These are phyloP conservation scores for Clytia hemisphaerica DNA, from an alignment of 30 jellyfish, hydroid and myxozoan species.

Conservation along the genomic window DNA sequence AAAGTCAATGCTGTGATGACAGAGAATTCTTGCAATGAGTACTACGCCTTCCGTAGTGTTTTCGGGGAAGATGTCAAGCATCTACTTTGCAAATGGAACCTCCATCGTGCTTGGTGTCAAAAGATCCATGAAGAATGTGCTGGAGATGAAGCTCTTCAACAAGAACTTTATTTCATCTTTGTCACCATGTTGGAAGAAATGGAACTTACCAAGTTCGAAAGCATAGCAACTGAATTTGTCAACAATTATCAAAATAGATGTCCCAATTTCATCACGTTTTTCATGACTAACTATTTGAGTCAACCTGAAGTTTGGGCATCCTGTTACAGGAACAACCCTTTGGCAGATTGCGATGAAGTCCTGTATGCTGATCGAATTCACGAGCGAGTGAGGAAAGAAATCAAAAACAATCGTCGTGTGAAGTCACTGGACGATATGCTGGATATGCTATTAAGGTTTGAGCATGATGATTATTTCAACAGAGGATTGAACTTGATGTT, in stretches of 20 bases:
- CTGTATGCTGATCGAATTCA: constrained; percentile 36
- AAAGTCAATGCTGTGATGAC: constrained; percentile 43
- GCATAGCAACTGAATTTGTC: constrained; percentile 28
- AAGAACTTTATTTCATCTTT: constrained; percentile 26
- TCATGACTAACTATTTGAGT: constrained; percentile 31
- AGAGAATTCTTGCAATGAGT: constrained; percentile 35
- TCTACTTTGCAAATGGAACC: constrained; percentile 46
- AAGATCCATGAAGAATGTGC: constrained; percentile 33
- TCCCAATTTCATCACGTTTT: constrained; percentile 27
- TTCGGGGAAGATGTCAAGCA: constrained; percentile 39
- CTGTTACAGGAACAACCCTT: constrained; percentile 41
- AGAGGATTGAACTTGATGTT: constrained; percentile 31
- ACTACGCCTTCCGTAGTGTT: constrained; percentile 39
- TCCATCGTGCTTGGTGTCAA: constrained; percentile 53
- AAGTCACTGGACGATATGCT: constrained; percentile 28
- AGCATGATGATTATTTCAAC: constrained; percentile 31
- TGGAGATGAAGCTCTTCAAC: constrained; percentile 34
- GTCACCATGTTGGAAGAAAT: constrained; percentile 42
- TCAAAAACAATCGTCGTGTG: constrained; percentile 24
- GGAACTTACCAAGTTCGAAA: constrained; percentile 27
- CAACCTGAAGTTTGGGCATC: constrained; percentile 47
- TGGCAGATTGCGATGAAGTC: constrained; percentile 39
- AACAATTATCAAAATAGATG: constrained; percentile 7
- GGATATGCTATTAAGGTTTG: constrained; percentile 12
- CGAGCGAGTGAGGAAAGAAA: constrained; percentile 40